A percentile compares a stretch with the other conserved stretches of the same genome.
These are phyloP conservation scores for Gonocerus acuteangulatus DNA, from an alignment of 2,888 invertebrate species.

Conservation along the genomic window DNA sequence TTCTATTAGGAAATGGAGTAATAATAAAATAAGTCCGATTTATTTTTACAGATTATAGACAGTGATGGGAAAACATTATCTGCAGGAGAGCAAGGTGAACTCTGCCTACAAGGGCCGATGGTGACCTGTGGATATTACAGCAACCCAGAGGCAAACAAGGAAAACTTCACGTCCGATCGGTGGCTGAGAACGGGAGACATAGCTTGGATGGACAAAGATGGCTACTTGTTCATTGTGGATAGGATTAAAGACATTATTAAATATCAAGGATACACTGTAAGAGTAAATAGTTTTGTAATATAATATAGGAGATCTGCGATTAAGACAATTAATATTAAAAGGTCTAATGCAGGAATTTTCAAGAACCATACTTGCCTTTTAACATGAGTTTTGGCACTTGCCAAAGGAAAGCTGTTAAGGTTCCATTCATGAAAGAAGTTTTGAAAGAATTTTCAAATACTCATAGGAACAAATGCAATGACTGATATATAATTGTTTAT, in stretches of 20 bases:
- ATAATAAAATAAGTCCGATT: no score
- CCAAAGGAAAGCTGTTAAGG: no score
- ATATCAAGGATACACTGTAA: constrained; percentile 67
- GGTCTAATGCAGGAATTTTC: no score
- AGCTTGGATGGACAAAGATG: constrained; percentile 69
- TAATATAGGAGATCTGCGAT: neutral
- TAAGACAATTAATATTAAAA: no score
- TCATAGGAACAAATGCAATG: no score
- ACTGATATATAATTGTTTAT: no score
- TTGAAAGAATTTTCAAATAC: no score
- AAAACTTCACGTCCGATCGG: constrained; percentile 61
- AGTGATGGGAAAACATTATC: constrained; percentile 51
- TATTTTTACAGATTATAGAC: constrained; percentile 38
- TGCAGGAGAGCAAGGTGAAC: constrained; percentile 64
- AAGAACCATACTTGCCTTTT: no score
- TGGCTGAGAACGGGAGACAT: constrained; percentile 75
- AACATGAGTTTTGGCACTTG: no score
- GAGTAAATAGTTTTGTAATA: neutral
- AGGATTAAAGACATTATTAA: constrained; percentile 84
- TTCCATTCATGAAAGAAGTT: no score
- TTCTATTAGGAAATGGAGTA: no score
- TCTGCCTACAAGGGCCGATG: constrained; percentile 73
- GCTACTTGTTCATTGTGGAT: constrained; percentile 72
- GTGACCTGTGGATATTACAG: constrained; percentile 79
- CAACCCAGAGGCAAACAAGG: constrained; percentile 56